Evolutionary conservation across 2,888 invertebrate species (phyloP).

Genomic region (Cyclophora punctaria): DNA sequence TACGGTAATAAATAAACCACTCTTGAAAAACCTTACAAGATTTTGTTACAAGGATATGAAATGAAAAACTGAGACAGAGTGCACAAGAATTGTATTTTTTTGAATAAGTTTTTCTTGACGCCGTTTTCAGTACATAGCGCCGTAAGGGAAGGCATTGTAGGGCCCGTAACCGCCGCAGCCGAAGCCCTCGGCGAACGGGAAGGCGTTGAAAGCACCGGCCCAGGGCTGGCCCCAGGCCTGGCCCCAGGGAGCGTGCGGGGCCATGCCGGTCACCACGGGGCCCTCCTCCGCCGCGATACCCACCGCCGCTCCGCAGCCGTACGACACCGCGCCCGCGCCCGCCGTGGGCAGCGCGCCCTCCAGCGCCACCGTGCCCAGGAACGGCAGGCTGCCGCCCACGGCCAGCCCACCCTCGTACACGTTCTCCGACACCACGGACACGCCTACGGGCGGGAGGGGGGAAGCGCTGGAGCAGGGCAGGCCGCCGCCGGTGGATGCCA

Average conservation of each 20-base stretch:
- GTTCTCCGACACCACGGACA: constrained; percentile 33
- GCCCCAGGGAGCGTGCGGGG: neutral
- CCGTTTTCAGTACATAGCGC: too few species aligned
- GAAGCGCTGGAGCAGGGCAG: constrained; percentile 29
- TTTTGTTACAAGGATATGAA: too few species aligned
- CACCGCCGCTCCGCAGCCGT: constrained; percentile 30
- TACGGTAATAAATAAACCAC: too few species aligned
- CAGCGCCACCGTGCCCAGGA: constrained; percentile 26
- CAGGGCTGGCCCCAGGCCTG: constrained; percentile 7
- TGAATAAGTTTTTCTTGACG: too few species aligned
- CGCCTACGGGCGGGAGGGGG: constrained; percentile 26
- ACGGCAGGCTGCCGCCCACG: constrained; percentile 29
- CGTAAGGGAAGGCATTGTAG: neutral
- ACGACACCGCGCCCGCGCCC: constrained; percentile 28
- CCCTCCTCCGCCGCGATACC: constrained; percentile 18
- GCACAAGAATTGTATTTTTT: too few species aligned
- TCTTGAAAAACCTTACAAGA: too few species aligned
- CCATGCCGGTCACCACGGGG: constrained; percentile 2
- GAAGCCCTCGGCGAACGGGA: constrained; percentile 1
- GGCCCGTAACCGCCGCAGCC: constrained; percentile 7
- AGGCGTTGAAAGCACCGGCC: constrained; percentile 3
- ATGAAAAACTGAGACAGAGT: too few species aligned
- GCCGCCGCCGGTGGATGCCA: constrained; percentile 20
- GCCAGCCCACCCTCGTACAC: constrained; percentile 27
- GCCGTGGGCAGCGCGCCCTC: constrained; percentile 34